Base-by-base conservation (phyloP, 2,888 invertebrate species). In the Drosophila testacea region DNA sequence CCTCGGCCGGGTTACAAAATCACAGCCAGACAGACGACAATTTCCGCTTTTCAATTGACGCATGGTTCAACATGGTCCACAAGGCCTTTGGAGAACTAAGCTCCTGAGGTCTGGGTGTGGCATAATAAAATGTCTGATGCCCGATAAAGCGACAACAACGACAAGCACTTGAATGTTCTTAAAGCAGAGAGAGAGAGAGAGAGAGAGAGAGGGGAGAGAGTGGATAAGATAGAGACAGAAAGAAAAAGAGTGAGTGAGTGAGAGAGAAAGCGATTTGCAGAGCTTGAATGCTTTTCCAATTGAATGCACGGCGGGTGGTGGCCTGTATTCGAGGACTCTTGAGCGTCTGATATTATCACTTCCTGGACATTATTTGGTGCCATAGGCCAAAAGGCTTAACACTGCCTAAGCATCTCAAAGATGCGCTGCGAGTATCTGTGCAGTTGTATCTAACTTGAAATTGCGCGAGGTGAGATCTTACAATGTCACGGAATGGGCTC, bases 331-430 rank as follows among this genome's bases (percentile, higher is more conserved):
- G 71, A 80, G 77, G 32, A 60, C 68, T 65, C 83, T 81, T 61
- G 66, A 78, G 76, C 63, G 61, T 61, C 69, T 73, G 88, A 83
- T 88, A 86, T 83, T 88, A 83, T 83, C 83, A 79, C 81, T 79
- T 88, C 88, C 88, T 86, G 81, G 83, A 86, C 87, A 86, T 88
- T 88, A 86, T 83, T 86, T 76, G 79, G 86, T 69, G 81, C 81
- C 76, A 73, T 83, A 76, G 83, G 83, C 87, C 89, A 88, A 86
- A 88, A 76, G 78, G 69, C 84, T 81, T 88, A 83, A 71, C 81
- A 54, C 55, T 27, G 65, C 54, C 55, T 22, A 22, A 64, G 79
- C 75, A 66, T 66, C 83, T 69, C 68, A 64, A 69, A 67, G 66
- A 83, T 73, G 77, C 66, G 60, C 56, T 67, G 54, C 38, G 39